Percentiles rank a stretch among this genome's conserved stretches.
These are phyloP conservation scores for Haliclystus octoradiatus DNA, from an alignment of 30 jellyfish, hydroid and myxozoan species.

Conservation along the genomic window DNA sequence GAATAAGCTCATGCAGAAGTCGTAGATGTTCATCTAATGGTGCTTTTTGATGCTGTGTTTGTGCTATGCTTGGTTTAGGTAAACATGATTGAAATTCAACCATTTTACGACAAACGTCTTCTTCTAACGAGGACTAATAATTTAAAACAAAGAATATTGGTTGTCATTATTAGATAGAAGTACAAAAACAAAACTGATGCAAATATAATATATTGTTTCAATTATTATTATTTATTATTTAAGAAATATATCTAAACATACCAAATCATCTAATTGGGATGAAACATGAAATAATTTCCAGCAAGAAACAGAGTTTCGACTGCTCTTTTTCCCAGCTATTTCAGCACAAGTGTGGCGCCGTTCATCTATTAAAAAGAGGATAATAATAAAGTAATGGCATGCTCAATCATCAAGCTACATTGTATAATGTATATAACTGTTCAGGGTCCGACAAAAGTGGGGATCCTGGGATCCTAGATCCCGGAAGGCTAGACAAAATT, in stretches of 20 bases:
- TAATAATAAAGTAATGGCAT: too few species aligned
- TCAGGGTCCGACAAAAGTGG: too few species aligned
- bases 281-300: constrained; percentile 86
- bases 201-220: too few species aligned
- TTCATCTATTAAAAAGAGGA: constrained; percentile 47
- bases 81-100: constrained; percentile 56
- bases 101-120: constrained; percentile 63
- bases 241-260: too few species aligned
- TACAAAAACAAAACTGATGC: background rate
- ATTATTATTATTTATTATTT: too few species aligned
- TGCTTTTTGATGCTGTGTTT: constrained; percentile 31
- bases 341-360: constrained; percentile 38
- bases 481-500: too few species aligned
- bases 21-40: constrained; percentile 77
- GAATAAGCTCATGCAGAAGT: constrained; percentile 85
- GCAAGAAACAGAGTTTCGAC: constrained; percentile 54
- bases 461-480: too few species aligned
- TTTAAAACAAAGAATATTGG: background rate
- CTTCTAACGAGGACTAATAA: constrained; percentile 57
- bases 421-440: too few species aligned
- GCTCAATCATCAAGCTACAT: background rate
- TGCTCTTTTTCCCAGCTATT: constrained; percentile 32
- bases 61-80: constrained; percentile 74
- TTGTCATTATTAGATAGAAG: background rate
- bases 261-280: constrained; percentile 91